phyloP scores from a whole-genome alignment of 2,888 invertebrate species.

The Sesia bembeciformis region DNA sequence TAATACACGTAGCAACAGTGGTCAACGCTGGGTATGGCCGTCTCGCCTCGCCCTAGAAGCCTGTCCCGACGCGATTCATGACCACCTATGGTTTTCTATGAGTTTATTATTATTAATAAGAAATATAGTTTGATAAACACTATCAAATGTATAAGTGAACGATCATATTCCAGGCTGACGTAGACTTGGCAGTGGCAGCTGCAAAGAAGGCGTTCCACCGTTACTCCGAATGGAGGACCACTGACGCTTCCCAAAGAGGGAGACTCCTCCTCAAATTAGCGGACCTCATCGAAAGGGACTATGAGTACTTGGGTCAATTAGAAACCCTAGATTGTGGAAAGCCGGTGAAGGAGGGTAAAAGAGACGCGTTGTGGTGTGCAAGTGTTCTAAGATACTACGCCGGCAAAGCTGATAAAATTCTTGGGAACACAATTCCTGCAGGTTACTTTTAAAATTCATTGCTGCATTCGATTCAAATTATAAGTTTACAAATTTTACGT shows the following conservation, averaged over 20 bases:
- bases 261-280: constrained; percentile 81
- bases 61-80: no score
- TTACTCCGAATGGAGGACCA: constrained; percentile 82
- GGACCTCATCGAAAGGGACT: constrained; percentile 83
- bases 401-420: constrained; percentile 92
- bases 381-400: constrained; percentile 86
- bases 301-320: constrained; percentile 81
- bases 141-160: no score
- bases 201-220: constrained; percentile 84
- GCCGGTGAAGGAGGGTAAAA: constrained; percentile 81
- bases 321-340: constrained; percentile 97
- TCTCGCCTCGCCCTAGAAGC: no score
- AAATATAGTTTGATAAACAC: no score
- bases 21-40: no score
- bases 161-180: constrained; percentile 76
- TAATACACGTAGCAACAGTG: no score
- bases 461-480: neutral
- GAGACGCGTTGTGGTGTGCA: constrained; percentile 76
- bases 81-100: no score
- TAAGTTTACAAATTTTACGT: neutral
- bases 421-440: constrained; percentile 83
- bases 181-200: constrained; percentile 85
- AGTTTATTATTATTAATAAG: no score
- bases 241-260: constrained; percentile 87
- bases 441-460: constrained; percentile 20